Percentiles rank a stretch among this genome's conserved stretches.
These are phyloP conservation scores for Nasonia oneida DNA, from an alignment of 2,888 invertebrate genomes.

Conservation along the genomic window DNA sequence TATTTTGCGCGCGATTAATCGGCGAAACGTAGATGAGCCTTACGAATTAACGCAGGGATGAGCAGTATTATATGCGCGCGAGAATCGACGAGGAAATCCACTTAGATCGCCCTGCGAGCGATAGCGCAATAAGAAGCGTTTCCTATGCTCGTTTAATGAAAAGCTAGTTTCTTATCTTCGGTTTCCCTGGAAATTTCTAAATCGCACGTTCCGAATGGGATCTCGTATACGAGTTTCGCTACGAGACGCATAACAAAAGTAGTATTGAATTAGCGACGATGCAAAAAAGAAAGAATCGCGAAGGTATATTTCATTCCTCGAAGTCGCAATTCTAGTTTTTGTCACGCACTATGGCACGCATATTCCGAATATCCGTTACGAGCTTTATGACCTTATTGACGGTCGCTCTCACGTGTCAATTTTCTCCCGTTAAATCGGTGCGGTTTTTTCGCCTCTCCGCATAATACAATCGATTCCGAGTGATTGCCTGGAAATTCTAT, in stretches of 20 bases:
- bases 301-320: conserved; percentile 26
- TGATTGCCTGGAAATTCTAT: conserved; percentile 28
- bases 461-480: background rate
- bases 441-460: background rate
- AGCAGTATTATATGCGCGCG: background rate
- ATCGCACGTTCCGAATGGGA: no score
- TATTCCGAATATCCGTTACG: conserved; percentile 30
- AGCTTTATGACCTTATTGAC: conserved; percentile 27
- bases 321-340: background rate
- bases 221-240: conserved; percentile 30
- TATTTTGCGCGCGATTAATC: background rate
- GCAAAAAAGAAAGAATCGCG: background rate
- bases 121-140: conserved; percentile 7
- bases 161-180: conserved; percentile 44
- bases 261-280: conserved; percentile 24
- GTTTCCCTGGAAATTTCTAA: conserved; percentile 47
- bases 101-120: conserved; percentile 10
- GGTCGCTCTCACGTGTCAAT: conserved; percentile 20
- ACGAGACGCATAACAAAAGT: conserved; percentile 24
- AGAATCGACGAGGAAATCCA: background rate
- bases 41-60: conserved; percentile 22
- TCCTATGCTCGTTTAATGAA: conserved; percentile 24
- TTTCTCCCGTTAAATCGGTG: conserved; percentile 20
- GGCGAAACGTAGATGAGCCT: background rate
- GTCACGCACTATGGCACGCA: background rate